Conservation (phyloP, 2,797 vertebrate species). For the Dromococcyx pavoninus region DNA sequence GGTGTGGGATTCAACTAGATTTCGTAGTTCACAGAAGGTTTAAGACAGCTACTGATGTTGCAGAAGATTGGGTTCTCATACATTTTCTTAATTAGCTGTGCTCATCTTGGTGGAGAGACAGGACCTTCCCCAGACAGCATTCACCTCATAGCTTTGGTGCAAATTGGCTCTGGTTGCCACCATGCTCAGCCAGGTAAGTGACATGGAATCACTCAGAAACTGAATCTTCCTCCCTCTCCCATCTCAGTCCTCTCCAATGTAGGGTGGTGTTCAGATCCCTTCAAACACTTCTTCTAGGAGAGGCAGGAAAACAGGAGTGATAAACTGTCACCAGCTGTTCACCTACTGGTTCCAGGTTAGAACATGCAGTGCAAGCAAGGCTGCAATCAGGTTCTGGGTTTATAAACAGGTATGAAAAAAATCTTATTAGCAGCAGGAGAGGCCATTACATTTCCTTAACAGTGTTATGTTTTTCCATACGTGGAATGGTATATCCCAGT, state of each 20-base stretch:
- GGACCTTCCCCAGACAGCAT: neutral
- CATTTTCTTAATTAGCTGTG: no score
- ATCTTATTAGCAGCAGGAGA: neutral
- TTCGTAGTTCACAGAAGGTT: neutral
- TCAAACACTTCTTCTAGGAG: neutral
- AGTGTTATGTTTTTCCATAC: neutral
- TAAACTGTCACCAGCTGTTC: neutral
- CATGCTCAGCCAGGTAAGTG: no score
- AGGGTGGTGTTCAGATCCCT: neutral
- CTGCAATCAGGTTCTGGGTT: neutral
- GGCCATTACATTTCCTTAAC: neutral
- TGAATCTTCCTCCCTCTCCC: neutral
- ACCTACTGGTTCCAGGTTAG: neutral
- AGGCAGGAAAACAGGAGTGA: neutral
- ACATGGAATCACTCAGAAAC: neutral
- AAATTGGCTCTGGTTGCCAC: neutral
- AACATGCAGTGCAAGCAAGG: neutral
- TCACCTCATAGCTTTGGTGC: neutral
- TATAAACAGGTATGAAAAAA: neutral
- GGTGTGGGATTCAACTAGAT: neutral
- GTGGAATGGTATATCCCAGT: neutral
- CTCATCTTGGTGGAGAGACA: neutral
- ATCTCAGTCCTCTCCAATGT: neutral
- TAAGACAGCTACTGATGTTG: neutral
- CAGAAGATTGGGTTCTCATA: neutral